Evolutionary conservation across 1,140 invertebrate genomes (phyloP), one percentile per base, ranked within the genome.

Genomic region (Chrysoperla carnea): DNA sequence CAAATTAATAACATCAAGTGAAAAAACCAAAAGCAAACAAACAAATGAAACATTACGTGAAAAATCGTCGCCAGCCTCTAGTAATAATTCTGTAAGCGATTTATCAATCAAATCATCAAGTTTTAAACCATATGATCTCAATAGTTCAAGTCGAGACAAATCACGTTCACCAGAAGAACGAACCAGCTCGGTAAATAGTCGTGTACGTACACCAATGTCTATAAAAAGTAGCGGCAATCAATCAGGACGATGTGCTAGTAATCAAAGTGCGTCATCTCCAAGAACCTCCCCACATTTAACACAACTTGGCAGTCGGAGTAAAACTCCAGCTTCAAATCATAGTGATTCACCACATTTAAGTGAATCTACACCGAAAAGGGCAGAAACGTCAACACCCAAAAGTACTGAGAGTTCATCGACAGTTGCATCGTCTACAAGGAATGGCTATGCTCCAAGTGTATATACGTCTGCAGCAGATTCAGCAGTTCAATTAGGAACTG

Each of bases 51-150:
- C 60, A 2, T 52, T 63, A 36, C 67, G 73, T 41, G 75, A 76
- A 14, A 77, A 77, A 56, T 62, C 63, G 14, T 72, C 68, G 6
- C 66, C 70, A 15, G 57, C 54, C 50, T 51, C 62, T 51, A 60
- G 45, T 57, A 40, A 55, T 57, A 45, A 53, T 60, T 8, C 52
- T 57, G 40, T 59, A 47, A 60, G 57, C 28, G 50, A 48, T 37
- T 55, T 56, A 6, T 53, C 56, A 1, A 60, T 56, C 47, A 76
- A 70, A 49, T 23, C 17, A 23, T 67, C 70, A n/a, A 76, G 73
- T 52, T 80, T 77, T 54, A 79, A 78, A 60, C 76, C 76, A 49
- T 80, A 81, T 57, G 78, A 81, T 56, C 72, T 73, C 39, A 76
- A 55, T 73, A 48, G 11, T 43, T 63, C 60, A 42, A 50, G 62